These are phyloP conservation scores for Drosophila triauraria DNA, from an alignment of 1,140 invertebrate species.

Conservation along the genomic window DNA sequence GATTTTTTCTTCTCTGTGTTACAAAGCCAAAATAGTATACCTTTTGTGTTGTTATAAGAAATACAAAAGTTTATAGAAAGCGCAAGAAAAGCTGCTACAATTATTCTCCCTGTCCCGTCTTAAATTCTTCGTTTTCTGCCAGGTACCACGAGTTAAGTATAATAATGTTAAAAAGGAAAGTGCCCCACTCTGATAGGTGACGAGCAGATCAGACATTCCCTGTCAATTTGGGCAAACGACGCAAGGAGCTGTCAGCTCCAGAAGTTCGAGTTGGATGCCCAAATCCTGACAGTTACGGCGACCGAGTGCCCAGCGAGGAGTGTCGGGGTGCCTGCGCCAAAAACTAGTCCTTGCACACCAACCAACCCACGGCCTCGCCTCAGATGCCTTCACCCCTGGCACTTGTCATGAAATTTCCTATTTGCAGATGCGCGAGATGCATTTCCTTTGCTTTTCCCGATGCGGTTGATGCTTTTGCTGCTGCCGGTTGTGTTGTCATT, in stretches of 20 bases:
- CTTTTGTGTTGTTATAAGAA: too few species aligned
- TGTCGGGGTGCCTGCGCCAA: constrained; percentile 17
- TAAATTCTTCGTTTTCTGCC: neutral
- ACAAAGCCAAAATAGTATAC: too few species aligned
- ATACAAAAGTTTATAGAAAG: neutral
- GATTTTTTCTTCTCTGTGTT: too few species aligned
- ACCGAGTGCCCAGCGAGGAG: constrained; percentile 20
- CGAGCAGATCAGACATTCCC: constrained; percentile 16
- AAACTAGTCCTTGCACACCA: neutral
- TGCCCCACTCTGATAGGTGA: neutral
- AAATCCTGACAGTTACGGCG: neutral
- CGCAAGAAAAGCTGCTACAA: too few species aligned
- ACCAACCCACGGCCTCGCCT: neutral
- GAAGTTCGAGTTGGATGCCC: neutral
- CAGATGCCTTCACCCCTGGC: neutral
- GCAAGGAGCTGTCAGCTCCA: constrained; percentile 47
- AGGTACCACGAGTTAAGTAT: neutral
- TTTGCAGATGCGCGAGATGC: constrained; percentile 54
- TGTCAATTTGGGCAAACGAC: constrained; percentile 53
- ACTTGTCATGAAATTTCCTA: constrained; percentile 53
- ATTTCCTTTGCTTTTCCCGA: constrained; percentile 61
- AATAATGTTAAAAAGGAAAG: neutral
- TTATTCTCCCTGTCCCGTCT: too few species aligned
- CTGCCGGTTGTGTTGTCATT: constrained; percentile 52
- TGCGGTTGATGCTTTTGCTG: constrained; percentile 34